These are phyloP conservation scores for Bubo bubo DNA, from an alignment of 2,113 vertebrate species.

Conservation along the genomic window DNA sequence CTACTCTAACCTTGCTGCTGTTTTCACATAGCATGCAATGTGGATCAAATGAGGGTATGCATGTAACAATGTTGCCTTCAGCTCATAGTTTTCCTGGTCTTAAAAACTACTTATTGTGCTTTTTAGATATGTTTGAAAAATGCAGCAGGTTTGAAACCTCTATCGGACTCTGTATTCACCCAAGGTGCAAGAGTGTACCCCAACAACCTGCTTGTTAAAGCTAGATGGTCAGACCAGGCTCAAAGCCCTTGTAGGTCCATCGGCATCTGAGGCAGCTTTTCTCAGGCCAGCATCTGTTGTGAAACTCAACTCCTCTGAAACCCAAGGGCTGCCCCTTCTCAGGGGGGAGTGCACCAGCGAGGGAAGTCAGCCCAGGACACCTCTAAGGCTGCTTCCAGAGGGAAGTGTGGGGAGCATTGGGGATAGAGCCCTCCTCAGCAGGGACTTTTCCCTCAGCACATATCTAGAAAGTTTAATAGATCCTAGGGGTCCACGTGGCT, in stretches of 20 bases:
- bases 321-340: not conserved
- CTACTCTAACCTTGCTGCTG: not conserved
- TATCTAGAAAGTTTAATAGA: not conserved
- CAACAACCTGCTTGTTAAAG: not conserved
- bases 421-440: not conserved
- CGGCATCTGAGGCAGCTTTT: not conserved
- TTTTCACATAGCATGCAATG: not conserved
- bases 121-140: not conserved
- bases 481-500: not conserved
- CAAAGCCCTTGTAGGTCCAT: not conserved
- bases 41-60: not conserved
- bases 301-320: not conserved
- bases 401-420: not conserved
- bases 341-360: fast-evolving
- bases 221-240: not conserved
- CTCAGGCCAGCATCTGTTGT: fast-evolving
- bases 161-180: not conserved
- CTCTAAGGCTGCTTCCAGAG: not conserved
- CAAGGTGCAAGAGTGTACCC: not conserved
- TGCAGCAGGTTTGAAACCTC: not conserved
- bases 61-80: not conserved
- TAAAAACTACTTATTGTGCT: not conserved
- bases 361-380: not conserved
- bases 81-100: not conserved
- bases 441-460: not conserved